Evolutionary conservation across 2,113 vertebrate genomes (phyloP), one percentile per base, ranked within the genome.

Genomic region (Mirza zaza): DNA sequence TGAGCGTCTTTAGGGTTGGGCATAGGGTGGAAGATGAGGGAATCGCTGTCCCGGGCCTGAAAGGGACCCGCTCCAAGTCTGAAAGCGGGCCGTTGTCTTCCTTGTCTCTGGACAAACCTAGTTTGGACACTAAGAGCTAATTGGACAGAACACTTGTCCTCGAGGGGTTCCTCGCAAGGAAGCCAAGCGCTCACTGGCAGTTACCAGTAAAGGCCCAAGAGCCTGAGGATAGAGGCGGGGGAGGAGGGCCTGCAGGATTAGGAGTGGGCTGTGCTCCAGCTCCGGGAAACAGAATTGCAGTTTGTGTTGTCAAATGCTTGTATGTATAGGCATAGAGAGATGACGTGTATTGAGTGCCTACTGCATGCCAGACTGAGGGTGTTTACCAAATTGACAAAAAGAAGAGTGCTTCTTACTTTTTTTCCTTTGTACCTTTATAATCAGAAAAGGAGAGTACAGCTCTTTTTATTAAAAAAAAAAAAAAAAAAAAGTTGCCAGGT

Each of bases 361-460:
- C 29, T 79, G 57, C 29, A 25, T 61, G 75, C 79, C 29, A 68
- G 36, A 87, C 13, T 1, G 39, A 67, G 32, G 20, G 42, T 87
- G 18, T 17, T 75, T 36, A 90, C 70, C 61, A 79, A 71, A 79
- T 8, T 96, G 45, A 87, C 75, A 79, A 90, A 87, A 91, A 85
- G 17, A 90, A 13, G 25, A 61, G 50, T 34, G 14, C 0, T 2
- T 77, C 29, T 68, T 59, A 8, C 20, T 6, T 34, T 27, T 83
- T 77, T 82, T 90, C 45, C 67, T 67, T 61, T 2, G 7, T 80
- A 55, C 25, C 68, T 90, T 85, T 73, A 50, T 36, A 85, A 80
- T 52, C 32, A 88, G 70, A 79, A 94, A 93, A 91, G 25, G 63
- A 90, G 32, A 87, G 55, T n/a, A 75, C 8, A 73, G 55, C 27